A percentile compares a stretch with the other conserved stretches of the same genome.
Conservation (phyloP, 2,888 invertebrate species). For the Odontocerum albicorne region DNA sequence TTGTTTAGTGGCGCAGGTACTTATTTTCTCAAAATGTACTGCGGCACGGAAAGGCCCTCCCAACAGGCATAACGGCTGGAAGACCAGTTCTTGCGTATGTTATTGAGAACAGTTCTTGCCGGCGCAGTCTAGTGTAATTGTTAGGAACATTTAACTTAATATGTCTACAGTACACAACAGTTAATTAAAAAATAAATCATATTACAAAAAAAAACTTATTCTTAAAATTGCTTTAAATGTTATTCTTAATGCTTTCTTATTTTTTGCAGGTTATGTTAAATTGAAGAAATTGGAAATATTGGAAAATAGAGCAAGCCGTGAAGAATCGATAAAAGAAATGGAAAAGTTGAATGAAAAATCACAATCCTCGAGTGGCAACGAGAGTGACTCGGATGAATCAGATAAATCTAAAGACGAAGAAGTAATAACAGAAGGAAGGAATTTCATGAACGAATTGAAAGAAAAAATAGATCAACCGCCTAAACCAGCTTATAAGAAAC, state of each 20-base stretch:
- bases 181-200: no score
- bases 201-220: no score
- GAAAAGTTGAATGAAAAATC: constrained; percentile 47
- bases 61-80: no score
- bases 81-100: no score
- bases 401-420: constrained; percentile 17
- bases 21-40: no score
- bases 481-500: constrained; percentile 15
- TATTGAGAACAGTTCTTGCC: no score
- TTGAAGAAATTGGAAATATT: constrained; percentile 57
- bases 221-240: no score
- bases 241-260: background rate
- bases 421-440: constrained; percentile 17
- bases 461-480: constrained; percentile 17
- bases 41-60: no score
- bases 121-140: no score
- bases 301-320: constrained; percentile 45
- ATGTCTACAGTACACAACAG: no score
- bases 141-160: no score
- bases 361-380: constrained; percentile 37
- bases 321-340: constrained; percentile 44
- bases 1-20: no score
- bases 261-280: constrained; percentile 59
- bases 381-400: constrained; percentile 13
- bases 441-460: constrained; percentile 28